phyloP scores from a whole-genome alignment of 2,888 invertebrate species.

The Mycalesis mineus region DNA sequence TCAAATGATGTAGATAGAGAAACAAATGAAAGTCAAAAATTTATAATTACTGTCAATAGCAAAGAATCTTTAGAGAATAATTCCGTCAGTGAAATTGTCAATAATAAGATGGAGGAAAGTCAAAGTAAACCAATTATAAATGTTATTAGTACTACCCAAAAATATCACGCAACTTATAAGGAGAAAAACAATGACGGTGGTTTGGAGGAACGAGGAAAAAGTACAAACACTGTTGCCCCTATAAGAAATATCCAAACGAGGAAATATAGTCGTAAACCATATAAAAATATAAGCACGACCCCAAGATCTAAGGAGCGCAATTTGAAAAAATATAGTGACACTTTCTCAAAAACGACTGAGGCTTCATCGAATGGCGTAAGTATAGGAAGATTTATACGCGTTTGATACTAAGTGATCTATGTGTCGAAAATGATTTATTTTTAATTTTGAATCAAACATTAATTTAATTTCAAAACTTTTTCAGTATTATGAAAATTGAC shows the following conservation, averaged over 20 bases:
- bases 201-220: slow-evolving; percentile 37
- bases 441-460: too few species aligned
- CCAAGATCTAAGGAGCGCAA: slow-evolving; percentile 48
- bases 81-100: slow-evolving; percentile 45
- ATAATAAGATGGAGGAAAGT: slow-evolving; percentile 43
- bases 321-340: slow-evolving; percentile 57
- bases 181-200: slow-evolving; percentile 39
- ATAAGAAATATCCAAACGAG: slow-evolving; percentile 63
- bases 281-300: slow-evolving; percentile 40
- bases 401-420: too few species aligned
- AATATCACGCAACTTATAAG: slow-evolving; percentile 64
- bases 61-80: slow-evolving; percentile 59
- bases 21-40: slow-evolving; percentile 36
- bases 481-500: too few species aligned
- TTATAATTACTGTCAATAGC: slow-evolving; percentile 56
- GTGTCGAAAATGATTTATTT: too few species aligned
- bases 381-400: slow-evolving; percentile 26
- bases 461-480: too few species aligned
- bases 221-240: slow-evolving; percentile 38
- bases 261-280: slow-evolving; percentile 51
- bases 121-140: slow-evolving; percentile 44
- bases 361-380: slow-evolving; percentile 67
- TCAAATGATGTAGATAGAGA: slow-evolving; percentile 30
- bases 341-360: slow-evolving; percentile 62
- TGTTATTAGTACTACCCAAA: slow-evolving; percentile 47